Evolutionary conservation across 2,797 vertebrate species (phyloP), one percentile per base, ranked within the genome.

Genomic region (Tokudaia muenninki): DNA sequence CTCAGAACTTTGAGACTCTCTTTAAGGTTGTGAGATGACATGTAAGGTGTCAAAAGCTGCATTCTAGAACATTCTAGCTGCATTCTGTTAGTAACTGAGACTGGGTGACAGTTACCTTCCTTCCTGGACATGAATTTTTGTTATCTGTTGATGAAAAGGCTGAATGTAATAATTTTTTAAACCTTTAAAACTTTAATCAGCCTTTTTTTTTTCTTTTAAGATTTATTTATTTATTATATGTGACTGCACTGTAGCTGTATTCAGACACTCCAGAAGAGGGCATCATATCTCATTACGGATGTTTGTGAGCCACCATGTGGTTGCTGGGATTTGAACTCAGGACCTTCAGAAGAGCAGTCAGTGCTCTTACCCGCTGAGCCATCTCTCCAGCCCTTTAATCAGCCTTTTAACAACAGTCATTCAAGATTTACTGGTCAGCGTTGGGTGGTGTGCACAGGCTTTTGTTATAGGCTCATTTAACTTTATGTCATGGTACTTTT

Each of bases 131-230:
- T 67, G 31, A 31, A 3, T 67, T 92, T 83, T 26, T 31, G n/a
- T 90, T 91, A 29, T 50, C 31, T 41, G 37, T 84, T 52, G 87
- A 47, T 59, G 89, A 77, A 12, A n/a, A 91, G 89, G 4, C 37
- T 91, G 75, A 82, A 57, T 75, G 41, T 41, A n/a, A 65, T 93
- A 19, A 52, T 90, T 93, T 57, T 92, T 41, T 47, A 65, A 57
- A 52, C 29, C 24, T 67, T 86, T 37, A 61, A 2, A 34, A 29
- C 90, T 94, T 87, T 88, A 74, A 86, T 44, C 31, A 50, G 63
- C 55, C 44, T 59, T 41, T 41, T 41, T 41, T 41, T 41, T 41
- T 41, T 41, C 41, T 41, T 41, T 41, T 41, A 41, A 41, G 41
- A 41, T 41, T 41, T 41, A 41, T 41, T 41, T 41, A 41, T 41